Evolutionary conservation across 2,888 invertebrate species (phyloP).

Genomic region (Dicyrtomina minuta): DNA sequence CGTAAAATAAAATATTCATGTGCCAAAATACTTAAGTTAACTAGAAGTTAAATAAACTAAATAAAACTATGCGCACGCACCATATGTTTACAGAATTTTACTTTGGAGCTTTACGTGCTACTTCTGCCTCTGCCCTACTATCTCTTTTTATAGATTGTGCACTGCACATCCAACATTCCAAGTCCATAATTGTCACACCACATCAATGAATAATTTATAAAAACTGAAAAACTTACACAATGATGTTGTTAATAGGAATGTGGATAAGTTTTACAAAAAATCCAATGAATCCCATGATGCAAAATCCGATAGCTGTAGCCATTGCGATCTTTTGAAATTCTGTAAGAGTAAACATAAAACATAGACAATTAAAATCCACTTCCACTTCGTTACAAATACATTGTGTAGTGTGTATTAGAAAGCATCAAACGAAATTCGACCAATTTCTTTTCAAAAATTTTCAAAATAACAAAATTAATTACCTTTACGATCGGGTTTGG

Average conservation of each 20-base stretch:
- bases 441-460: not conserved
- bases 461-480: constrained; percentile 45
- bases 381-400: not conserved
- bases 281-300: constrained; percentile 99
- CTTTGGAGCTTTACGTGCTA: too few relatives aligned
- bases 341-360: constrained; percentile 62
- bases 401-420: too few relatives aligned
- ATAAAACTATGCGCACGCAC: constrained; percentile 11
- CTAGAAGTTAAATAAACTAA: not conserved
- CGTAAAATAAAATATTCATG: not conserved
- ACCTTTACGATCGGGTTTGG: constrained; percentile 99
- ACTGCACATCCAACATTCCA: too few relatives aligned
- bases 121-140: not conserved
- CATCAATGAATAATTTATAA: not conserved
- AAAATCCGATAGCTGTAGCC: constrained; percentile 98
- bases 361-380: constrained; percentile 4
- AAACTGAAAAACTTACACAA: constrained; percentile 61
- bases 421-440: too few relatives aligned
- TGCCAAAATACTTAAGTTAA: not conserved
- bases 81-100: constrained; percentile 13
- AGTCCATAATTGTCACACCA: too few relatives aligned
- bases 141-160: not conserved
- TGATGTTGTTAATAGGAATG: constrained; percentile 97
- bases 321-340: constrained; percentile 99
- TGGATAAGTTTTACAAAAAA: constrained; percentile 99